Conservation (phyloP, 2,888 invertebrate genomes). For the Thera obeliscata region DNA sequence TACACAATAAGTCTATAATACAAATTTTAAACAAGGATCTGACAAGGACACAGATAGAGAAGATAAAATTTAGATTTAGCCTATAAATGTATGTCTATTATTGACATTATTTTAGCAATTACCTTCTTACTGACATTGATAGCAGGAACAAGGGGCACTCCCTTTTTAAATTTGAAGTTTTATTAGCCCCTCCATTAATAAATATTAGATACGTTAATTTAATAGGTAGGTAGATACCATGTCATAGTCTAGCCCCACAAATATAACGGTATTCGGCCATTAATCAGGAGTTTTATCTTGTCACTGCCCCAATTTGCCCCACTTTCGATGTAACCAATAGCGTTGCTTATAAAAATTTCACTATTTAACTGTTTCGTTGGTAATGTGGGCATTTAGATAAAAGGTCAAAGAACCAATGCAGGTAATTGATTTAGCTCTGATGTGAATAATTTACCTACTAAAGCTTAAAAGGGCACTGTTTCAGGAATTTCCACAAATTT, state of each 20-base stretch:
- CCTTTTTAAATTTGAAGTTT: neutral
- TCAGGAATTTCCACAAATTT: constrained; percentile 17
- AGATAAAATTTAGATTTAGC: no score
- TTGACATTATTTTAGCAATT: no score
- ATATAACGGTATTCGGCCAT: neutral
- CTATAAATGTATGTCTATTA: no score
- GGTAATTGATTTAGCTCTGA: constrained; percentile 8
- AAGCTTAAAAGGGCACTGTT: constrained; percentile 15
- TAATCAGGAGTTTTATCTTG: constrained; percentile 1
- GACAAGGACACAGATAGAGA: no score
- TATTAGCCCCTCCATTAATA: neutral
- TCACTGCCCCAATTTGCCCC: constrained; percentile 5
- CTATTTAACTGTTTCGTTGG: constrained; percentile 12
- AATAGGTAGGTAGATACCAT: no score
- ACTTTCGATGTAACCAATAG: constrained; percentile 27
- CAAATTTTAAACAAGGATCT: no score
- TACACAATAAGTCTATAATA: no score
- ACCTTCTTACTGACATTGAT: neutral
- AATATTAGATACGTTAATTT: no score
- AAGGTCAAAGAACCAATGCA: constrained; percentile 18
- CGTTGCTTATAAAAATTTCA: constrained; percentile 25
- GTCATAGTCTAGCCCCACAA: neutral
- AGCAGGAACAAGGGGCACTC: neutral
- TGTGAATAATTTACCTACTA: constrained; percentile 27
- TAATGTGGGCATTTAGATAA: constrained; percentile 27